Percentiles rank a stretch among this genome's conserved stretches.
Conservation (phyloP, 1,140 invertebrate genomes). For the Trachelipus rathkii region DNA sequence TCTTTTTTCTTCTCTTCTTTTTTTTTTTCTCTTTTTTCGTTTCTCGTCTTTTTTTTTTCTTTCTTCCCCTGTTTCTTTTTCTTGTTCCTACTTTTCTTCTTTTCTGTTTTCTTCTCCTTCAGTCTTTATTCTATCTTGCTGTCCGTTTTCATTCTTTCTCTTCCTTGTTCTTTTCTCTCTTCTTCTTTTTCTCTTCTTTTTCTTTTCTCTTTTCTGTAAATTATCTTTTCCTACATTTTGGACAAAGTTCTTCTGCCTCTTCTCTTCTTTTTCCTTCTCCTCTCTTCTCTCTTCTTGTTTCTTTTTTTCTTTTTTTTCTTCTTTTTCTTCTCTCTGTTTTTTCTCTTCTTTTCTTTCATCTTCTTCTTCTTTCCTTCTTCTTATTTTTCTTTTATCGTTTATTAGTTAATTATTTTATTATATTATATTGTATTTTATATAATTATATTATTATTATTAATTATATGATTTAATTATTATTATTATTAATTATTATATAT, state of each 20-base stretch:
- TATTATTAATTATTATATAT: too few relatives aligned
- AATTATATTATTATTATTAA: too few relatives aligned
- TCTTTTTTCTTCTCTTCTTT: neutral
- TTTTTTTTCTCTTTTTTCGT: neutral
- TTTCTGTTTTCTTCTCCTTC: neutral
- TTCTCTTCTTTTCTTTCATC: neutral
- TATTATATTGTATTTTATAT: too few relatives aligned
- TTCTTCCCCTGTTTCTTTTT: neutral
- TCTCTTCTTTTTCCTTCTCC: neutral
- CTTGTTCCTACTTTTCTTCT: neutral
- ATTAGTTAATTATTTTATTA: too few relatives aligned
- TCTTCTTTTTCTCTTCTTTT: neutral
- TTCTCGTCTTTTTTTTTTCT: neutral
- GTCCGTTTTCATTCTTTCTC: neutral
- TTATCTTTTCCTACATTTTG: neutral
- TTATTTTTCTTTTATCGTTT: too few relatives aligned
- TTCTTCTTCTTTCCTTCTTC: neutral
- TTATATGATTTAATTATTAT: too few relatives aligned
- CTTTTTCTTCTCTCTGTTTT: neutral
- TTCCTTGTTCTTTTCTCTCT: neutral
- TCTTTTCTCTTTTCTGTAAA: neutral
- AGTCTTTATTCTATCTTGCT: neutral
- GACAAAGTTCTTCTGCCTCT: neutral
- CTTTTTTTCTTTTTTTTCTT: neutral
- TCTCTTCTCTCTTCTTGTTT: neutral